phyloP scores from a whole-genome alignment of 2,113 vertebrate species.

The Zapornia atra region DNA sequence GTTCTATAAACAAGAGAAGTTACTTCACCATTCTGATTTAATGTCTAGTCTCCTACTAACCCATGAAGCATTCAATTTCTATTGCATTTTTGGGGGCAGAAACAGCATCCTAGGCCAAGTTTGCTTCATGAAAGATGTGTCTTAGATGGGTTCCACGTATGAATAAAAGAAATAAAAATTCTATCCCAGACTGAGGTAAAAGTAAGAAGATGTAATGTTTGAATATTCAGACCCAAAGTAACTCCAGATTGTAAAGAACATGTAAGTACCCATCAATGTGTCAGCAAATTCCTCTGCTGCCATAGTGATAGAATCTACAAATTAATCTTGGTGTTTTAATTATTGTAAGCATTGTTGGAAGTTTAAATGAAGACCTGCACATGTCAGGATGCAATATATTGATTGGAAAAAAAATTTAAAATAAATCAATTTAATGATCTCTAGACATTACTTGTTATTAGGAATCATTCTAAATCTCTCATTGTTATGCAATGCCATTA shows the following conservation, averaged over 20 bases:
- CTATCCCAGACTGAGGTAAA: background rate
- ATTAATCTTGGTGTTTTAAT: background rate
- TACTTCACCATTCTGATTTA: background rate
- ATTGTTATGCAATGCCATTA: background rate
- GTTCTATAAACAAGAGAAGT: background rate
- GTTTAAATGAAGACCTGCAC: background rate
- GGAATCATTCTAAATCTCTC: background rate
- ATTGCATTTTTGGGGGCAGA: background rate
- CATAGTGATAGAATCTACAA: background rate
- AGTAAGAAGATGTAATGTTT: background rate
- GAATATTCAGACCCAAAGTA: background rate
- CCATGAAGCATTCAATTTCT: accelerated
- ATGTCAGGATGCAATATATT: background rate
- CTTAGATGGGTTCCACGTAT: accelerated
- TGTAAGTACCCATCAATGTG: background rate
- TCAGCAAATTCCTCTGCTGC: background rate
- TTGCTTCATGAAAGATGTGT: background rate
- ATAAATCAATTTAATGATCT: background rate
- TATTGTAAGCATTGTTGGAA: background rate
- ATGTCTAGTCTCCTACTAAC: background rate
- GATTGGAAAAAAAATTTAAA: background rate
- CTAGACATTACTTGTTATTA: background rate
- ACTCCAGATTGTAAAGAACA: background rate
- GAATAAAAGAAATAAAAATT: background rate
- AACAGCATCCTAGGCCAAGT: background rate